Evolutionary conservation across 2,113 vertebrate genomes (phyloP), one percentile per base, ranked within the genome.

Genomic region (Platichthys flesus): DNA sequence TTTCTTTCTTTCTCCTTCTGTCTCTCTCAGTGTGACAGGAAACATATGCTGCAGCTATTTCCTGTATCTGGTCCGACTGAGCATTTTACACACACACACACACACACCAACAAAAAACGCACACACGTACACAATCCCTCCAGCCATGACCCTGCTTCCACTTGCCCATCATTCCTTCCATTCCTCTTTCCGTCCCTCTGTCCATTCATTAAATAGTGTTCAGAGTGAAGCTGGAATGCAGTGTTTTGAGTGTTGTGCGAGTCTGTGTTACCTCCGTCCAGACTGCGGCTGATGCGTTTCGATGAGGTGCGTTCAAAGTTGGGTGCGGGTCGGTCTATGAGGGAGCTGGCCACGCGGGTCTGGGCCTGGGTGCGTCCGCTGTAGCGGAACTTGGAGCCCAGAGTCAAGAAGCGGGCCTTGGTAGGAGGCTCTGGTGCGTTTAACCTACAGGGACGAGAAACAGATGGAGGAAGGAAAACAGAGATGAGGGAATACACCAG

Each of bases 341-440:
- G 92, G 58, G 91, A 88, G 79, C 92, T 93, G 63, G 92, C 92
- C 74, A 74, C 0, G 56, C 90, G 89, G 61, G 86, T 90, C 82
- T 93, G 92, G 66, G 89, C 85, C 78, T 93, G 92, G 20, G 92
- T 93, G 15, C 92, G 82, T 12, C 92, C 92, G 3, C 92, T 93
- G 89, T 93, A 93, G 21, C 92, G 89, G 83, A 93, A 93, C 81
- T 92, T 93, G 18, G 92, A 93, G 79, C 92, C 91, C 84, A 92
- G 74, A 56, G 92, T 93, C 84, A 93, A 55, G 71, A 93, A 93
- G 47, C 91, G 91, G 16, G 91, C 71, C 74, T 91, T 92, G 62
- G 85, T 71, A 1, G 90, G 88, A 65, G 88, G 68, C 42, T 93
- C 92, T 16, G 92, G 89, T 23, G 90, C 72, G 2, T 91, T 93